A percentile compares a stretch with the other conserved stretches of the same genome.
These are phyloP conservation scores for Bicyclus anynana DNA, from an alignment of 1,140 invertebrate genomes.

Conservation along the genomic window DNA sequence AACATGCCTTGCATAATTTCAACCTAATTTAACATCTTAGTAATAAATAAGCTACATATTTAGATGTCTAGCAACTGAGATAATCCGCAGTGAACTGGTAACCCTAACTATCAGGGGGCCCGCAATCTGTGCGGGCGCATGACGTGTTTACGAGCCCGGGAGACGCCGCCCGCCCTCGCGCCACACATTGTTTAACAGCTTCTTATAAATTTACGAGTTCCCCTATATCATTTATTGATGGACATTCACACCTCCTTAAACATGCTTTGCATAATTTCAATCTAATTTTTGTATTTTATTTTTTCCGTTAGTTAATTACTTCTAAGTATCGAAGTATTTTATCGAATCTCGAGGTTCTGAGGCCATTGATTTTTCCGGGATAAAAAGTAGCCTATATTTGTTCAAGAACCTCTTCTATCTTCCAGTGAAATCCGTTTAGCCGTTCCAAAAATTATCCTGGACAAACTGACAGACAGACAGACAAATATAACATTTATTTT, in stretches of 20 bases:
- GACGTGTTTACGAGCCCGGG: conserved; percentile 8
- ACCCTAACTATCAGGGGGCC: conserved; percentile 4
- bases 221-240: conserved; percentile 13
- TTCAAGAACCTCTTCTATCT: no score
- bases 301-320: no score
- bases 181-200: conserved; percentile 66
- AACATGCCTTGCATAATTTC: conserved; percentile 27
- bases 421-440: no score
- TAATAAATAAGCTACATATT: no score
- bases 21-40: not conserved
- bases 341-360: no score
- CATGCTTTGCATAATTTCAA: conserved; percentile 16
- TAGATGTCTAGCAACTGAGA: not conserved
- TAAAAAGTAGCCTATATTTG: no score
- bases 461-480: no score
- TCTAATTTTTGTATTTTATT: not conserved
- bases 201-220: conserved; percentile 60
- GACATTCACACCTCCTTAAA: not conserved
- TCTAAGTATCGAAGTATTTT: no score
- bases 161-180: conserved; percentile 6
- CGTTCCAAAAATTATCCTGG: no score
- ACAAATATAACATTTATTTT: no score
- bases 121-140: conserved; percentile 6
- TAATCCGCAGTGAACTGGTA: not conserved
- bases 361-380: no score